Conservation (phyloP, 30 jellyfish, hydroid and myxozoan genomes). For the Sanderia malayensis region DNA sequence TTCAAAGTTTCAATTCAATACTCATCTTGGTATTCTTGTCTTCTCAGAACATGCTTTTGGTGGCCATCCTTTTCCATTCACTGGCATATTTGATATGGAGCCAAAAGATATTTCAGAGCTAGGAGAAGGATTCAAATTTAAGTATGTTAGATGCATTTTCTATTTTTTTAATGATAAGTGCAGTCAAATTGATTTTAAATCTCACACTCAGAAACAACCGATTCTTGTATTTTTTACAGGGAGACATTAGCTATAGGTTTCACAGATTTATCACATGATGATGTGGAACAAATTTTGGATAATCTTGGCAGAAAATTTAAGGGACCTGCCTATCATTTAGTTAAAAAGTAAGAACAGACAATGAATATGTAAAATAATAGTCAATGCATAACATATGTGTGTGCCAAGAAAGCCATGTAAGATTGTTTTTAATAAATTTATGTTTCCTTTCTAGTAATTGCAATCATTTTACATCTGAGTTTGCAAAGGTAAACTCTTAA, state of each 20-base stretch:
- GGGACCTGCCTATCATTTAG: conserved; percentile 91
- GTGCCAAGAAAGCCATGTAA: no score
- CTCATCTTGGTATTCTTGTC: no score
- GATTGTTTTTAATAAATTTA: neutral
- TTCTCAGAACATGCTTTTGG: conserved; percentile 94
- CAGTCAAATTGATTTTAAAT: neutral
- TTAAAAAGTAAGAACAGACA: conserved; percentile 59
- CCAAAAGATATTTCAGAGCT: conserved; percentile 87
- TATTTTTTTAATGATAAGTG: neutral
- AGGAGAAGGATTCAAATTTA: conserved; percentile 96
- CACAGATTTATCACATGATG: conserved; percentile 79
- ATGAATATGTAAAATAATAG: no score
- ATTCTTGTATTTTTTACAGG: conserved; percentile 32
- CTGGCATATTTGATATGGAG: conserved; percentile 93
- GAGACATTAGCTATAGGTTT: conserved; percentile 77
- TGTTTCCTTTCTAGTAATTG: conserved; percentile 67
- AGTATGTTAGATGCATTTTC: conserved; percentile 40
- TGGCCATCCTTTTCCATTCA: conserved; percentile 94
- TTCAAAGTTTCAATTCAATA: no score
- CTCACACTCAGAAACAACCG: neutral
- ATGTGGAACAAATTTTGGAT: conserved; percentile 57
- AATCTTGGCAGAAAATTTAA: conserved; percentile 72
- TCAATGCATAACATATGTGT: neutral
- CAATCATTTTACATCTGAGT: conserved; percentile 89
- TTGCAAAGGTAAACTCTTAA: conserved; percentile 60